Evolutionary conservation across 2,888 invertebrate species (phyloP).

Genomic region (Meganola albula): DNA sequence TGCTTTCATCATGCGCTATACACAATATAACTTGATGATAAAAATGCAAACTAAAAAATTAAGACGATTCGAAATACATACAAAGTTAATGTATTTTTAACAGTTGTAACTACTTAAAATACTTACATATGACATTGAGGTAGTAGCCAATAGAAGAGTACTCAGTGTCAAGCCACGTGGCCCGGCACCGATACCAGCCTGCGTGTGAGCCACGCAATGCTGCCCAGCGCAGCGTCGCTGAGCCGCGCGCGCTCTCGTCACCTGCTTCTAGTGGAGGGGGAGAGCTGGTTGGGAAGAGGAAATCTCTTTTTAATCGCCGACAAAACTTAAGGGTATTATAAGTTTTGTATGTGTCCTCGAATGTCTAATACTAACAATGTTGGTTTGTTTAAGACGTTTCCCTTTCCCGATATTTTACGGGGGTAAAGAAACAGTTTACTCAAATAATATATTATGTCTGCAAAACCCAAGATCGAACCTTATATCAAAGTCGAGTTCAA

Average conservation of each 20-base stretch:
- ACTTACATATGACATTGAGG: constrained; percentile 92
- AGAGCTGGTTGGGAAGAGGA: no score
- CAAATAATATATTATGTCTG: no score
- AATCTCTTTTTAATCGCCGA: no score
- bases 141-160: constrained; percentile 95
- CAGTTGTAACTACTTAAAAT: constrained; percentile 9
- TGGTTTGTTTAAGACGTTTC: no score
- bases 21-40: background rate
- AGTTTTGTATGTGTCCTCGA: no score
- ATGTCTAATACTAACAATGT: no score
- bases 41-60: background rate
- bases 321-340: background rate
- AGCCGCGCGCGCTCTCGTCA: constrained; percentile 39
- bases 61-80: background rate
- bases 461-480: no score
- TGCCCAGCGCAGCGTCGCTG: constrained; percentile 89
- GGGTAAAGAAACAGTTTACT: no score
- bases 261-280: constrained; percentile 46
- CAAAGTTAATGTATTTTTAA: background rate
- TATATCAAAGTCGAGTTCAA: no score
- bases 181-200: constrained; percentile 95
- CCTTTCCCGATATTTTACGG: no score
- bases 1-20: constrained; percentile 49
- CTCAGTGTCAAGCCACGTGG: constrained; percentile 88
- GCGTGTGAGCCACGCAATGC: constrained; percentile 87